These are phyloP conservation scores for Callinectes sapidus DNA, from an alignment of 2,888 invertebrate genomes.

Conservation along the genomic window DNA sequence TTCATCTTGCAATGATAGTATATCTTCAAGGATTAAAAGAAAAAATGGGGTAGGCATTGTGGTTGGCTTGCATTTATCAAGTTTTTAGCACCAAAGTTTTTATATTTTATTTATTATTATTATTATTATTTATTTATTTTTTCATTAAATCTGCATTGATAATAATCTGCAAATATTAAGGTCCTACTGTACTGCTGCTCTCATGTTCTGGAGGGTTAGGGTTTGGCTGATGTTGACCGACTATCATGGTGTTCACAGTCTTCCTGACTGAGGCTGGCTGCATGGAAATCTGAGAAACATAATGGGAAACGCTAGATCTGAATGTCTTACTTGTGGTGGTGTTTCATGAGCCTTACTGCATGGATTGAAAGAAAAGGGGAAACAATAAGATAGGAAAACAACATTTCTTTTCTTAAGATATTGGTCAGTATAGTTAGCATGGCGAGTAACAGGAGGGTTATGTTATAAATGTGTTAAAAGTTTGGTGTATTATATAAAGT, in stretches of 20 bases:
- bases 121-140: too few species aligned
- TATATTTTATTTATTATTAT: too few species aligned
- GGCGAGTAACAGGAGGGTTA: not conserved
- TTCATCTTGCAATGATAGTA: too few species aligned
- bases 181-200: not conserved
- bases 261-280: constrained; percentile 20
- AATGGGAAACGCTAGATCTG: not conserved
- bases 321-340: constrained; percentile 2
- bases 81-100: not conserved
- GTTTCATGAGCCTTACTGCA: constrained; percentile 24
- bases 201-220: not conserved
- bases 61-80: not conserved
- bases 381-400: not conserved
- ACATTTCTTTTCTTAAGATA: not conserved
- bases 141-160: not conserved
- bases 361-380: not conserved
- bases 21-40: too few species aligned
- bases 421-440: not conserved
- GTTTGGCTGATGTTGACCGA: not conserved
- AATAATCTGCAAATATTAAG: not conserved
- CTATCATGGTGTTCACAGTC: constrained; percentile 15
- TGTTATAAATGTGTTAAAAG: too few species aligned
- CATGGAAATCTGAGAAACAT: not conserved
- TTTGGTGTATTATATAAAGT: too few species aligned
- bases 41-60: not conserved